phyloP scores from a whole-genome alignment of 2,797 vertebrate species.

The Martes flavigula region DNA sequence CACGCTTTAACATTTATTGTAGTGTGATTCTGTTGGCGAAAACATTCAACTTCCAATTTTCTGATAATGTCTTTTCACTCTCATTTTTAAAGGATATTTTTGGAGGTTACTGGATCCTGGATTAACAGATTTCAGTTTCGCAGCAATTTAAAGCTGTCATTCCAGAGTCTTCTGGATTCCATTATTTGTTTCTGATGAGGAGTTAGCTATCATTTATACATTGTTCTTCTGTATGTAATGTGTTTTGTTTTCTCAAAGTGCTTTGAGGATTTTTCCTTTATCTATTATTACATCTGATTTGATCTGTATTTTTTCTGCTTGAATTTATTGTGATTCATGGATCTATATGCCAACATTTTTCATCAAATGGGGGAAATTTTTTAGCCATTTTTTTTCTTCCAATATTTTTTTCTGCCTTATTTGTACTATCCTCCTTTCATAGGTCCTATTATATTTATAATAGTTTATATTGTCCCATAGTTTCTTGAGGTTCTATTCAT shows the following conservation, averaged over 20 bases:
- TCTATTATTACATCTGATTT: background rate
- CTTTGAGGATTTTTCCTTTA: background rate
- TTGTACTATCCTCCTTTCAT: background rate
- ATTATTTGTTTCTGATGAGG: background rate
- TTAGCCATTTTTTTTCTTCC: background rate
- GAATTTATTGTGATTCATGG: background rate
- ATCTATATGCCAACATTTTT: background rate
- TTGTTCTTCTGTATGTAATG: background rate
- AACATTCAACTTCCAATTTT: background rate
- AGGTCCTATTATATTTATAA: background rate
- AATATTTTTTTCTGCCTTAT: background rate
- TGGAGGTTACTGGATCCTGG: background rate
- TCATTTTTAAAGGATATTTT: background rate
- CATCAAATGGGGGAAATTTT: background rate
- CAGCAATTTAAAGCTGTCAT: background rate
- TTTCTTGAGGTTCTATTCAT: background rate
- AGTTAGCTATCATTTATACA: background rate
- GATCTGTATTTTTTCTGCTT: background rate
- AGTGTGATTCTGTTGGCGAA: background rate
- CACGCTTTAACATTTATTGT: background rate
- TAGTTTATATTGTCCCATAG: background rate
- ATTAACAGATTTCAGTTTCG: background rate
- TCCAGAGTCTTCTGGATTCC: background rate
- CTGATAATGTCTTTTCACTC: background rate
- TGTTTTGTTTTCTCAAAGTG: background rate